Evolutionary conservation across 2,113 vertebrate species (phyloP).

Genomic region (Thalassoma bifasciatum): DNA sequence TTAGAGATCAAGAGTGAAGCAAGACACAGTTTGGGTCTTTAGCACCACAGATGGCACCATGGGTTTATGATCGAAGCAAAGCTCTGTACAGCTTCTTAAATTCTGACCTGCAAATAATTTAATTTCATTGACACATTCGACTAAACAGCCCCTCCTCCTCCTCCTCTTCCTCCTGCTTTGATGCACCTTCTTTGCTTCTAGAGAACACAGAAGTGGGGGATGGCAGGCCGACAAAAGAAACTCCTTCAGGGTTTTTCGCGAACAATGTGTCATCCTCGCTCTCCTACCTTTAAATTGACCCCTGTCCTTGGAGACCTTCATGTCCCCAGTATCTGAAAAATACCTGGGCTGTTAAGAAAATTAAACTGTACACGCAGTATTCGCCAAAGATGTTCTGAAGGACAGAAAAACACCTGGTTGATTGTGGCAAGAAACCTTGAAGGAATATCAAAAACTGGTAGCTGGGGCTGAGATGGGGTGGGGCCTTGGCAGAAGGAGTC

Average conservation of each 20-base stretch:
- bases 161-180: neutral
- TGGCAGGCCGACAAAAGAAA: neutral
- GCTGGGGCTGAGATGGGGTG: too few relatives aligned
- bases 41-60: neutral
- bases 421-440: too few relatives aligned
- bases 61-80: neutral
- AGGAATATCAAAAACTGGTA: too few relatives aligned
- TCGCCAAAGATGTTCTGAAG: too few relatives aligned
- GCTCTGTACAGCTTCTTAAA: neutral
- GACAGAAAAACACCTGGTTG: too few relatives aligned
- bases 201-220: neutral
- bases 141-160: neutral
- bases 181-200: neutral
- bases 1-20: too few relatives aligned
- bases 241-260: neutral
- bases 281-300: neutral
- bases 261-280: neutral
- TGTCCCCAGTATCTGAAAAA: neutral
- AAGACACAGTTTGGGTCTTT: too few relatives aligned
- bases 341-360: neutral
- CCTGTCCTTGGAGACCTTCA: neutral
- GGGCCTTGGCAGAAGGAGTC: too few relatives aligned
- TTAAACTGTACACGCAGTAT: too few relatives aligned
- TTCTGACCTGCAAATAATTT: neutral
- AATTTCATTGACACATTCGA: neutral